A percentile compares a stretch with the other conserved stretches of the same genome.
Conservation (phyloP, 2,113 vertebrate genomes). For the Rhineura floridana region DNA sequence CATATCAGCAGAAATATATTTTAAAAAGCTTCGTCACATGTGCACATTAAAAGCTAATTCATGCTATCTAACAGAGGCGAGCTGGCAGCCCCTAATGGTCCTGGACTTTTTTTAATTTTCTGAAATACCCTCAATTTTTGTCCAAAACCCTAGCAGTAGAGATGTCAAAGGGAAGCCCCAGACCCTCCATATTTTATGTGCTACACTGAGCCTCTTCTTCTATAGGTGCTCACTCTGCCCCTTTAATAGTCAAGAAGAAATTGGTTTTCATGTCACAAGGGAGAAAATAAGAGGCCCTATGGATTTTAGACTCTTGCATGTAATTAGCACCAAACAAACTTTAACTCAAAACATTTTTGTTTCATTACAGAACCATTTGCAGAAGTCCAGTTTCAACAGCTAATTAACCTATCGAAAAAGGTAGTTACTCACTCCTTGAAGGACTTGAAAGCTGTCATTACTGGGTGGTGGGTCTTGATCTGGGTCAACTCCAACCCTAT, state of each 20-base stretch:
- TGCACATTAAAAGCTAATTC: no score
- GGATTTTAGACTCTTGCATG: background rate
- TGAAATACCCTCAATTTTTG: no score
- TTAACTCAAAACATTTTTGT: background rate
- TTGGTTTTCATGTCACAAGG: background rate
- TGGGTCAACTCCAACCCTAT: conserved; percentile 95
- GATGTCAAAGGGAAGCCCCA: background rate
- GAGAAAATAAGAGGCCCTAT: background rate
- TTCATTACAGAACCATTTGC: background rate
- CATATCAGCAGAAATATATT: background rate
- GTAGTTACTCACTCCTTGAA: conserved; percentile 90
- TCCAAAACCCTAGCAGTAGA: background rate
- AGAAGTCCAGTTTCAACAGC: background rate
- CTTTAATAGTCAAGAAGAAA: background rate
- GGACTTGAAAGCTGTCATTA: conserved; percentile 95
- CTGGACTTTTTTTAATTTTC: background rate
- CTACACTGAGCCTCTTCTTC: background rate
- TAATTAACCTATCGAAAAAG: conserved; percentile 47
- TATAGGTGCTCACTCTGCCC: background rate
- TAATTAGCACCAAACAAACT: background rate
- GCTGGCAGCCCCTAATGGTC: background rate
- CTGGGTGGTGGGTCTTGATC: conserved; percentile 91
- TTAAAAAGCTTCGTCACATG: background rate
- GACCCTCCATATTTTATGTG: background rate
- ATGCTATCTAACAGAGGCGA: no score